Percentiles rank a stretch among this genome's conserved stretches.
phyloP scores from a whole-genome alignment of 1,140 invertebrate species.

The Diachasma alloeum region DNA sequence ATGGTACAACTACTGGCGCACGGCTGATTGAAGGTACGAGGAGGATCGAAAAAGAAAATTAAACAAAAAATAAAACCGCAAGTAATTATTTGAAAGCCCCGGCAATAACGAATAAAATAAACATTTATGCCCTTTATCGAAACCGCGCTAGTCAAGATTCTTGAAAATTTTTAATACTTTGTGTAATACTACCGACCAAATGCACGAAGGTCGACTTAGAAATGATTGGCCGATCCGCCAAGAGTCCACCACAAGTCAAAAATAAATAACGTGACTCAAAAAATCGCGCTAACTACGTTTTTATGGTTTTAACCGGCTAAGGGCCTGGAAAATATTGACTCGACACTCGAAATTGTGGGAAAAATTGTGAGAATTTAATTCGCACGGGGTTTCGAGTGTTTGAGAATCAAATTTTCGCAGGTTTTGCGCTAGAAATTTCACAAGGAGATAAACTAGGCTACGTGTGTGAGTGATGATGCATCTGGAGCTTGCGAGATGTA shows the following conservation, averaged over 20 bases:
- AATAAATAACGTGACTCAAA: constrained; percentile 12
- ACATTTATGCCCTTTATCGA: not conserved
- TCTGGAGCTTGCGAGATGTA: constrained; percentile 43
- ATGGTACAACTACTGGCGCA: constrained; percentile 28
- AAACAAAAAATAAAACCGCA: not conserved
- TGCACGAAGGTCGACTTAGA: not conserved
- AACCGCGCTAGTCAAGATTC: not conserved
- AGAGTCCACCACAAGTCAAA: constrained; percentile 9
- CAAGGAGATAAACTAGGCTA: constrained; percentile 34
- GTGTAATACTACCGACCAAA: not conserved
- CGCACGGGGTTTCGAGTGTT: not conserved
- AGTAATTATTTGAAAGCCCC: not conserved
- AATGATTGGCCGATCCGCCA: not conserved
- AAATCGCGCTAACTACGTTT: constrained; percentile 5
- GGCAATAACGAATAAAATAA: not conserved
- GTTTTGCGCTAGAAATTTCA: not conserved
- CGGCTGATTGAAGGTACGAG: constrained; percentile 14
- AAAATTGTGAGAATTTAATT: not conserved
- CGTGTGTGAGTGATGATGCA: constrained; percentile 49
- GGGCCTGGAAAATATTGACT: not conserved
- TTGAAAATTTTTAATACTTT: constrained; percentile 1
- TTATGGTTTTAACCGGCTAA: not conserved
- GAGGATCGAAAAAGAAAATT: not conserved
- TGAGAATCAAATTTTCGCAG: not conserved
- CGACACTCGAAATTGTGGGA: not conserved